Evolutionary conservation across 2,888 invertebrate genomes (phyloP).

Genomic region (Polia nebulosa): DNA sequence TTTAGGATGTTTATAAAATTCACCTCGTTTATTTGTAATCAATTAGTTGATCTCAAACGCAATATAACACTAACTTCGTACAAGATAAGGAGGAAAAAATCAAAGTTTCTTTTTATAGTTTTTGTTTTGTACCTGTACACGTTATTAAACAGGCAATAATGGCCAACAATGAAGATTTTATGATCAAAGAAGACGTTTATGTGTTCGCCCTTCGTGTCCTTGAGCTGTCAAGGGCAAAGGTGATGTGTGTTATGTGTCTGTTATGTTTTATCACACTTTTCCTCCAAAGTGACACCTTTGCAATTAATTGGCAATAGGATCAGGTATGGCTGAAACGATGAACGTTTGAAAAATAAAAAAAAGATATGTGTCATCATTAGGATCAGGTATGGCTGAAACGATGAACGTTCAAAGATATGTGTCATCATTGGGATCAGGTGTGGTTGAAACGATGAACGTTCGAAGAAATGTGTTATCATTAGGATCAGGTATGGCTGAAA

Average conservation of each 20-base stretch:
- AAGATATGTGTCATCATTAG: no score
- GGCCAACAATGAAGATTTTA: constrained; percentile 21
- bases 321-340: no score
- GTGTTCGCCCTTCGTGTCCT: constrained; percentile 17
- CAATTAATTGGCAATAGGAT: no score
- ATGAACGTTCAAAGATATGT: no score
- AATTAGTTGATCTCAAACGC: constrained; percentile 20
- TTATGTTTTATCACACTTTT: neutral
- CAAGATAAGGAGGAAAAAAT: constrained; percentile 1
- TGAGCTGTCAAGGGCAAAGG: constrained; percentile 1
- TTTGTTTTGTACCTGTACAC: constrained; percentile 9
- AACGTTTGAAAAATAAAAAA: no score
- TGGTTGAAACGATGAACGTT: no score
- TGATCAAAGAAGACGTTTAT: constrained; percentile 13
- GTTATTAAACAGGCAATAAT: constrained; percentile 17
- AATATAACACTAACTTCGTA: constrained; percentile 2
- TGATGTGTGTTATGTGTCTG: neutral
- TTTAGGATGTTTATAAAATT: neutral
- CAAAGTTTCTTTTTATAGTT: constrained; percentile 16
- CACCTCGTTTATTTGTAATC: neutral
- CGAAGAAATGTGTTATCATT: no score
- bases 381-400: no score
- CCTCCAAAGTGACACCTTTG: neutral
- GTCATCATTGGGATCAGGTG: no score
- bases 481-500: no score